phyloP scores from a whole-genome alignment of 2,888 invertebrate species.

The Athrips mouffetella region DNA sequence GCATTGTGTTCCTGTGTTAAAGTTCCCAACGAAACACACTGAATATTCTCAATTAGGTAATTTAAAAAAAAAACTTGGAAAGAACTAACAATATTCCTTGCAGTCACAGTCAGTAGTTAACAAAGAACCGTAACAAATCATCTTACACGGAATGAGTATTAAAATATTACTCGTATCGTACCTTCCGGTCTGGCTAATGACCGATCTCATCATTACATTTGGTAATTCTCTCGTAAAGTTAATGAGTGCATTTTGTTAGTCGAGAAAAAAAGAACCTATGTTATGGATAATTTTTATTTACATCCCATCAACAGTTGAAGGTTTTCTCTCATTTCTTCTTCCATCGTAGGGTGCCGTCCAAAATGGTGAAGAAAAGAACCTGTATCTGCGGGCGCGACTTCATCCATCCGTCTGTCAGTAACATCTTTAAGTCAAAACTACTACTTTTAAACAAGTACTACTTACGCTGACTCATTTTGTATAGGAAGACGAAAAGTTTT shows the following conservation, averaged over 20 bases:
- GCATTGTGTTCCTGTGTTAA: too few species aligned
- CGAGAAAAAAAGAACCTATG: background rate
- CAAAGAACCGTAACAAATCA: constrained; percentile 14
- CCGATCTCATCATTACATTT: constrained; percentile 1
- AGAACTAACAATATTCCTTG: background rate
- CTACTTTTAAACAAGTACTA: too few species aligned
- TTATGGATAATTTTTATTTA: too few species aligned
- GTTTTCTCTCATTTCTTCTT: too few species aligned
- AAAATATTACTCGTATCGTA: constrained; percentile 1
- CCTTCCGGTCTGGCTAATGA: constrained; percentile 10
- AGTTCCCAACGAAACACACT: background rate
- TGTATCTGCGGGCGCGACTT: too few species aligned
- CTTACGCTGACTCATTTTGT: too few species aligned
- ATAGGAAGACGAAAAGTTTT: too few species aligned
- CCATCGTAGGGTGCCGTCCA: too few species aligned
- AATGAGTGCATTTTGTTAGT: background rate
- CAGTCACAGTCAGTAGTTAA: constrained; percentile 9
- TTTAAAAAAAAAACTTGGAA: background rate
- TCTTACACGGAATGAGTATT: constrained; percentile 15
- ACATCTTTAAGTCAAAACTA: too few species aligned
- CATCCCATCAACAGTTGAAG: too few species aligned
- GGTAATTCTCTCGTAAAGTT: background rate
- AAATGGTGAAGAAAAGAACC: too few species aligned
- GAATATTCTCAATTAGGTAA: background rate
- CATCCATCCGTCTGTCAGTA: too few species aligned